Conservation (phyloP, 2,797 vertebrate genomes). For the Champsocephalus esox region DNA sequence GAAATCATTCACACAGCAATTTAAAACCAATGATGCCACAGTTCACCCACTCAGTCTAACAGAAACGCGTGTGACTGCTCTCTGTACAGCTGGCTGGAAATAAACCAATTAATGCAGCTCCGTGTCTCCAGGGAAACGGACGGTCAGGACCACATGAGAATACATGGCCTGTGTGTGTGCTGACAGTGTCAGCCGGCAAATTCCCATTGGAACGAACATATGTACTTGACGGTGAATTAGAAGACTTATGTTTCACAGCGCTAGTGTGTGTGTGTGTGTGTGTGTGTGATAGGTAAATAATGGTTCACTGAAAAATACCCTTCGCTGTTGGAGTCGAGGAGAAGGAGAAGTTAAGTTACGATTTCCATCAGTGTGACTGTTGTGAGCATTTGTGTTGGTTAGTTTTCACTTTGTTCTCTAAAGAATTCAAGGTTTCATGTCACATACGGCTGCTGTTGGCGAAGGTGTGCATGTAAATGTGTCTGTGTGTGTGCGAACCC, state of each 20-base stretch:
- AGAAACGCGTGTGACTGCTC: conserved; percentile 24
- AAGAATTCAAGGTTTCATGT: conserved; percentile 15
- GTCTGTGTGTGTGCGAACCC: too few species aligned
- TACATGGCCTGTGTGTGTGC: conserved; percentile 7
- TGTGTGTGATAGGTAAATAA: not conserved
- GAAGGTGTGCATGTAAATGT: conserved; percentile 1
- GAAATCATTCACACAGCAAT: conserved; percentile 16
- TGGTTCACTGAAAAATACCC: not conserved
- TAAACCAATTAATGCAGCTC: conserved; percentile 65
- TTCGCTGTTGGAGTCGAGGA: not conserved
- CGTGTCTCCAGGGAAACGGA: conserved; percentile 52
- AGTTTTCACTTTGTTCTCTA: conserved; percentile 8
- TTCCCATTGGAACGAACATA: conserved; percentile 51
- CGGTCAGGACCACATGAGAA: conserved; percentile 59
- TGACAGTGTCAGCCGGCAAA: conserved; percentile 18
- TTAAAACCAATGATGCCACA: conserved; percentile 28
- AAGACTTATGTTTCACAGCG: conserved; percentile 21
- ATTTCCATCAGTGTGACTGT: not conserved
- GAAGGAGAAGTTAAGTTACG: not conserved
- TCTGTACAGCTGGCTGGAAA: conserved; percentile 42
- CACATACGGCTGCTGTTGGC: not conserved
- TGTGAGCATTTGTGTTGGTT: not conserved
- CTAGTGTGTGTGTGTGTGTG: not conserved
- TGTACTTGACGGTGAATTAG: conserved; percentile 53
- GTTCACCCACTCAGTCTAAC: conserved; percentile 38